Evolutionary conservation across 2,888 invertebrate species (phyloP).

Genomic region (Eulithis testata): DNA sequence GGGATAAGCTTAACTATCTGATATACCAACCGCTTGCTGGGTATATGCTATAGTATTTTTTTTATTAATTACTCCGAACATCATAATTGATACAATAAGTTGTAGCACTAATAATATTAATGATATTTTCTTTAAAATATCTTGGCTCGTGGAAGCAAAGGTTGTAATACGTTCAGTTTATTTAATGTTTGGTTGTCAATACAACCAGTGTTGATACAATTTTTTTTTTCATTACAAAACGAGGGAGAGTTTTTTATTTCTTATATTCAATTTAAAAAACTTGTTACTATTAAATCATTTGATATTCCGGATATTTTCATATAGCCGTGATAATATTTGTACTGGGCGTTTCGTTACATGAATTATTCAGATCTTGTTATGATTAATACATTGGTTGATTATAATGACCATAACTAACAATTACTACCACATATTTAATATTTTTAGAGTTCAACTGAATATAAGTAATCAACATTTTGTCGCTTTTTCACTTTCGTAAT

Average conservation of each 20-base stretch:
- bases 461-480: too few species aligned
- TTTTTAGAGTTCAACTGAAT: neutral
- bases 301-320: conserved; percentile 5
- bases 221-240: too few species aligned
- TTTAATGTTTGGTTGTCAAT: too few species aligned
- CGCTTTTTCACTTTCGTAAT: too few species aligned
- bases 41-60: neutral
- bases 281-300: neutral
- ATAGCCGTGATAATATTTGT: conserved; percentile 3
- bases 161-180: too few species aligned
- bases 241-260: too few species aligned
- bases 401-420: conserved; percentile 6
- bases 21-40: conserved; percentile 44
- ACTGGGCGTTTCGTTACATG: conserved; percentile 7
- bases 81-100: neutral
- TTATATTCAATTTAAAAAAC: neutral
- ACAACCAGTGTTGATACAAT: too few species aligned
- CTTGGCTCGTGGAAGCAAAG: too few species aligned
- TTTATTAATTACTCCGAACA: neutral
- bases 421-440: conserved; percentile 1
- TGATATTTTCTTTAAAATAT: too few species aligned
- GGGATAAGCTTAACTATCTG: conserved; percentile 53
- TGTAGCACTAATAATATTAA: neutral
- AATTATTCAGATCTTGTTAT: conserved; percentile 8
- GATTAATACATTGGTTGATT: conserved; percentile 15